Base-by-base conservation (phyloP, 2,113 vertebrate species). In the Entomyzon cyanotis region DNA sequence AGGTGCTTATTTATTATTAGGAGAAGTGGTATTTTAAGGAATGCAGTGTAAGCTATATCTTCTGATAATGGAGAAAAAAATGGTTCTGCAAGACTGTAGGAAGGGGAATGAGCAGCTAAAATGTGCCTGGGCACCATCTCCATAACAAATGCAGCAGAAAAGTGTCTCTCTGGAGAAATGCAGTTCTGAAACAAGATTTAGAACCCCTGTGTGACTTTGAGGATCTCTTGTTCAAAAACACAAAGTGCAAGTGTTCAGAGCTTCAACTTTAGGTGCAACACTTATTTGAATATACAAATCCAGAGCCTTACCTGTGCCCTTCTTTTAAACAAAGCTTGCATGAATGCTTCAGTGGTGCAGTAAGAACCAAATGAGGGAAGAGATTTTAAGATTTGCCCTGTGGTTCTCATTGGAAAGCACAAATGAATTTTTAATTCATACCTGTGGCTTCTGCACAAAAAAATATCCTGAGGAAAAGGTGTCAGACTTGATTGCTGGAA, bases 401-500 rank as follows among this genome's bases (percentile, higher is more conserved):
- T 70, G 74, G 74, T 55, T 90, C 55, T 77, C 15, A 37, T 1
- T 87, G 37, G 55, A 79, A 84, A 94, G 44, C 23, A 44, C 64
- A 85, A 65, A 78, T 79, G 56, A 78, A 20, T 74, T 82, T 89
- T 89, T 90, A 95, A 68, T 92, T 95, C 42, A 44, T 69, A 94
- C 55, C 89, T 69, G 75, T 74, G 94, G 31, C 50, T 93, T n/a
- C 46, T 91, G 55, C 37, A 52, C 58, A 91, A 65, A 83, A 92
- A 35, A 90, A 89, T 68, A 93, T 71, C 53, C 63, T 0, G 33
- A 89, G 37, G 50, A 94, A 93, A 95, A 39, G 9, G 78, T 87
- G 47, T 91, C 87, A 87, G 55, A 52, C 65, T 78, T 93, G 96
- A 96, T 94, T 85, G 75, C 49, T 84, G 64, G 39, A 63, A 91